These are phyloP conservation scores for Harpegnathos saltator DNA, from an alignment of 1,140 invertebrate genomes.

Conservation along the genomic window DNA sequence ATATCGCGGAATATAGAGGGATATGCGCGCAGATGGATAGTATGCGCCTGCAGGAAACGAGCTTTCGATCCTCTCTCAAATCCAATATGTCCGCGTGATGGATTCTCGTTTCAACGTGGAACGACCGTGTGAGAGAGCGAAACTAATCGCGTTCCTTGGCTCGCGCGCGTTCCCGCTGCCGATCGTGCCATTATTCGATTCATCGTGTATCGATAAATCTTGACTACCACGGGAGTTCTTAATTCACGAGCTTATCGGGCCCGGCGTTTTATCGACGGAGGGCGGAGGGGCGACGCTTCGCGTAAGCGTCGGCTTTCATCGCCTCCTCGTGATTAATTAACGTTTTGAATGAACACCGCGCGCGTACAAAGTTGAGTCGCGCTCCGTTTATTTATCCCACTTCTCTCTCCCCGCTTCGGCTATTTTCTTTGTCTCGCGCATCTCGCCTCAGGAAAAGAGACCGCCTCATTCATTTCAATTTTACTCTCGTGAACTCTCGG, in stretches of 20 bases:
- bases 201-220: conserved; percentile 66
- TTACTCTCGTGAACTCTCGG: too few relatives aligned
- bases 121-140: conserved; percentile 44
- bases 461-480: background rate
- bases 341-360: background rate
- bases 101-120: conserved; percentile 57
- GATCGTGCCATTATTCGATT: conserved; percentile 55
- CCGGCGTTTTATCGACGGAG: conserved; percentile 27
- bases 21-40: conserved; percentile 11
- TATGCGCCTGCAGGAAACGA: conserved; percentile 44
- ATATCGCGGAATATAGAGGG: background rate
- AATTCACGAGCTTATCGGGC: conserved; percentile 38
- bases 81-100: conserved; percentile 64
- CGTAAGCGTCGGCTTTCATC: conserved; percentile 18
- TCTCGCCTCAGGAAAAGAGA: background rate
- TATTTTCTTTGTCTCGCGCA: background rate
- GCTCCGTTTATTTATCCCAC: conserved; percentile 12
- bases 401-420: background rate
- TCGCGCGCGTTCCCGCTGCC: conserved; percentile 6
- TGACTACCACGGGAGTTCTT: conserved; percentile 38
- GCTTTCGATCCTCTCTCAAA: conserved; percentile 53
- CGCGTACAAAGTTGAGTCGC: conserved; percentile 13
- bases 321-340: conserved; percentile 49
- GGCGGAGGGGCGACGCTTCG: background rate
- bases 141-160: conserved; percentile 51